Conservation (phyloP, 2,888 invertebrate genomes). For the Clusia tigrina region DNA sequence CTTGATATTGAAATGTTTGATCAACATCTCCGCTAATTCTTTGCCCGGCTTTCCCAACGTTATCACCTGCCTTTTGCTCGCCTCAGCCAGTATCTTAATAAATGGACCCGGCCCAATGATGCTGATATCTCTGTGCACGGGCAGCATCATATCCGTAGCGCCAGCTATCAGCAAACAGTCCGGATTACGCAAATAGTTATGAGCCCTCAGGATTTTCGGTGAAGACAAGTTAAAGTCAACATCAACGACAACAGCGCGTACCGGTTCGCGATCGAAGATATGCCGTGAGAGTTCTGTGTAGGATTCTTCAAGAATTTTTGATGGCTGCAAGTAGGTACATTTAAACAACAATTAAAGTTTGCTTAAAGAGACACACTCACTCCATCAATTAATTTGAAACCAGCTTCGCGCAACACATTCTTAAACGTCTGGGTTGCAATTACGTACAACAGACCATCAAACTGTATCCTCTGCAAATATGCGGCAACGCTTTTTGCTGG, state of each 20-base stretch:
- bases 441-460: constrained; percentile 65
- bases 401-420: constrained; percentile 59
- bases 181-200: constrained; percentile 62
- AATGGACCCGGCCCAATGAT: constrained; percentile 65
- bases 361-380: constrained; percentile 57
- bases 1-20: constrained; percentile 60
- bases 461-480: constrained; percentile 65
- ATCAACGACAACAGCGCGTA: constrained; percentile 67
- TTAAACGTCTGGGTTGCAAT: constrained; percentile 61
- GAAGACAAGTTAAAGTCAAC: constrained; percentile 64
- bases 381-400: constrained; percentile 62
- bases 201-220: constrained; percentile 63
- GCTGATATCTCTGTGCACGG: constrained; percentile 48
- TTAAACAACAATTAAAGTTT: not conserved
- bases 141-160: constrained; percentile 62
- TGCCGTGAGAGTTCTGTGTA: constrained; percentile 37
- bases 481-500: constrained; percentile 64
- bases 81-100: constrained; percentile 57
- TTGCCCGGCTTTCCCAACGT: constrained; percentile 66
- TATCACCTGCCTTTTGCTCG: constrained; percentile 55
- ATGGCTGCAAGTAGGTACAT: constrained; percentile 41
- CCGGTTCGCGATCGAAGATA: constrained; percentile 52
- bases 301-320: constrained; percentile 48
- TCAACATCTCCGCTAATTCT: constrained; percentile 52
- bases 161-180: constrained; percentile 65